A percentile compares a stretch with the other conserved stretches of the same genome.
These are phyloP conservation scores for Scrobipalpa atriplicella DNA, from an alignment of 2,888 invertebrate genomes.

Conservation along the genomic window DNA sequence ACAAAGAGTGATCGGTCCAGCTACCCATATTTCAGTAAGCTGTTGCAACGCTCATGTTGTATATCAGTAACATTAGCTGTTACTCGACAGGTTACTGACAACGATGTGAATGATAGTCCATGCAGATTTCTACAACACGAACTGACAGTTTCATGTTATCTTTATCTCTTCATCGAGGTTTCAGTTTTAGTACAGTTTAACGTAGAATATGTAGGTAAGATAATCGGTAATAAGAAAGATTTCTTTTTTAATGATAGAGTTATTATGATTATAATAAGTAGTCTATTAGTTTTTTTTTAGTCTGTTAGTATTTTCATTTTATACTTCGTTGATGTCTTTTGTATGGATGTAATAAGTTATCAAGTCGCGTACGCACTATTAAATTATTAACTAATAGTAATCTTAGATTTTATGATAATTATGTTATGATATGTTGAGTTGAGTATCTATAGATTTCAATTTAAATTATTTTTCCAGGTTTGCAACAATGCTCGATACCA, in stretches of 20 bases:
- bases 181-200: constrained; percentile 1
- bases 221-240: too few relatives aligned
- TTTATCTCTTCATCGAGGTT: constrained; percentile 18
- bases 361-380: too few relatives aligned
- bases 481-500: background rate
- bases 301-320: too few relatives aligned
- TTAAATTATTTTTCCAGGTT: background rate
- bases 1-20: constrained; percentile 4
- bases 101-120: constrained; percentile 18
- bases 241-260: too few relatives aligned
- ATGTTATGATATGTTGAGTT: too few relatives aligned
- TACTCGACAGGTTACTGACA: constrained; percentile 13
- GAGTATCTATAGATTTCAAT: background rate
- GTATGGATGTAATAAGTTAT: background rate
- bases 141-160: constrained; percentile 22
- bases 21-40: constrained; percentile 9
- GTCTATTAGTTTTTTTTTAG: too few relatives aligned
- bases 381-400: too few relatives aligned
- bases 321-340: constrained; percentile 3
- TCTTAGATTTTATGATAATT: too few relatives aligned
- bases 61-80: background rate
- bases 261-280: too few relatives aligned
- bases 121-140: constrained; percentile 25
- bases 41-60: constrained; percentile 2
- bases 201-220: background rate